Evolutionary conservation across 2,113 vertebrate species (phyloP).

Genomic region (Pluvialis apricaria): DNA sequence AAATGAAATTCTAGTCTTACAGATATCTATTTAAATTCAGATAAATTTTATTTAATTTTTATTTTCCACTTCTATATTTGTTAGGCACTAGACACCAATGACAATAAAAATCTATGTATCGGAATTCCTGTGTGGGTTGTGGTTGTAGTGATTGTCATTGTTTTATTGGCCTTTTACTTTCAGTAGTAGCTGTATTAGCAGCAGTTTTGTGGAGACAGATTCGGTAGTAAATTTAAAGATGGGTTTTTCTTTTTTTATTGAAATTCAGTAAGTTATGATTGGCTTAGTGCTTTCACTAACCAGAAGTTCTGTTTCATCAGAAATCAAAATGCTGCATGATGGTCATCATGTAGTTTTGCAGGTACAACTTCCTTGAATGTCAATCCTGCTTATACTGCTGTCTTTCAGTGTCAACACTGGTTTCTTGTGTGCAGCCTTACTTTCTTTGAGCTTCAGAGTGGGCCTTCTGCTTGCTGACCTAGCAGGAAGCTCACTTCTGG

Average conservation of each 20-base stretch:
- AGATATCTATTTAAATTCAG: neutral
- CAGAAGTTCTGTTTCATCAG: neutral
- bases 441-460: neutral
- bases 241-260: neutral
- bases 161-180: neutral
- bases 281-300: neutral
- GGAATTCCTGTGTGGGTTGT: neutral
- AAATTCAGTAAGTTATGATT: neutral
- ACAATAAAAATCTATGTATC: fast-evolving
- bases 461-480: neutral
- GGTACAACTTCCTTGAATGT: neutral
- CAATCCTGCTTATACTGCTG: neutral
- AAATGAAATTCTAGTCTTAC: neutral
- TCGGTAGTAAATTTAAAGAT: neutral
- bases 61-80: neutral
- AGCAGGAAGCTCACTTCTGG: neutral
- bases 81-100: neutral
- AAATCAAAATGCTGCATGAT: neutral
- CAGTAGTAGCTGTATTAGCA: neutral
- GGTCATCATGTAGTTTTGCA: neutral
- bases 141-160: neutral
- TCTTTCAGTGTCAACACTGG: neutral
- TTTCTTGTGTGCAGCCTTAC: neutral
- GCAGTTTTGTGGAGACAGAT: neutral
- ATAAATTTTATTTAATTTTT: neutral